phyloP scores from a whole-genome alignment of 2,797 vertebrate species.

The Sebastes jordani region DNA sequence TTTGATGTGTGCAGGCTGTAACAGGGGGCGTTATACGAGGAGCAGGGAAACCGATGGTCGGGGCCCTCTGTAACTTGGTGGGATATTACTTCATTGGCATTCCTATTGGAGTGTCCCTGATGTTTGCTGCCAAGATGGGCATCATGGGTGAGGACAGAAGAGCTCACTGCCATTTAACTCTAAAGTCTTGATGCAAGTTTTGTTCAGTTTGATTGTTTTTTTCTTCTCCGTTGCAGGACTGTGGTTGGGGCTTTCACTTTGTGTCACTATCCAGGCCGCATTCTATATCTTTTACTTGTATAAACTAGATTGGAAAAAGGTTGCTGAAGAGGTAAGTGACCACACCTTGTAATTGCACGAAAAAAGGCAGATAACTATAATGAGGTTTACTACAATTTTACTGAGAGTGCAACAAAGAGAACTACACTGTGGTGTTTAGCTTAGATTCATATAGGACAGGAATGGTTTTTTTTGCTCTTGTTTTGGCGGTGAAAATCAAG shows the following conservation, averaged over 20 bases:
- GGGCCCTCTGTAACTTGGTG: constrained; percentile 82
- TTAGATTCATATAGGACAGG: neutral
- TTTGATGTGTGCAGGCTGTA: constrained; percentile 71
- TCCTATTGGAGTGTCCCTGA: constrained; percentile 84
- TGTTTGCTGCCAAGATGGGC: constrained; percentile 84
- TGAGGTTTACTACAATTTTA: neutral
- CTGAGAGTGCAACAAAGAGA: neutral
- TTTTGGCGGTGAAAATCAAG: neutral
- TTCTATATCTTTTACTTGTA: constrained; percentile 81
- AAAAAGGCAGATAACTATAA: neutral
- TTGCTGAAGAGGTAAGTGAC: constrained; percentile 80
- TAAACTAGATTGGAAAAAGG: constrained; percentile 85
- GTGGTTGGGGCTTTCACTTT: constrained; percentile 84
- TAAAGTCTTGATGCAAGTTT: neutral
- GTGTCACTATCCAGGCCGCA: constrained; percentile 73
- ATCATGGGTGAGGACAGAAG: constrained; percentile 77
- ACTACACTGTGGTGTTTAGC: neutral
- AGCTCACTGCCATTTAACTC: neutral
- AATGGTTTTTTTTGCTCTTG: neutral
- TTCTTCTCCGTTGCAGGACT: constrained; percentile 74
- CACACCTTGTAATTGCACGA: neutral
- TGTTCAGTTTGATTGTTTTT: neutral
- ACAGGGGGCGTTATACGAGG: constrained; percentile 84
- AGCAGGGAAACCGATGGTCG: constrained; percentile 83
- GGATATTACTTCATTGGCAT: constrained; percentile 85